These are phyloP conservation scores for Macaria liturata DNA, from an alignment of 2,888 invertebrate genomes.

Conservation along the genomic window DNA sequence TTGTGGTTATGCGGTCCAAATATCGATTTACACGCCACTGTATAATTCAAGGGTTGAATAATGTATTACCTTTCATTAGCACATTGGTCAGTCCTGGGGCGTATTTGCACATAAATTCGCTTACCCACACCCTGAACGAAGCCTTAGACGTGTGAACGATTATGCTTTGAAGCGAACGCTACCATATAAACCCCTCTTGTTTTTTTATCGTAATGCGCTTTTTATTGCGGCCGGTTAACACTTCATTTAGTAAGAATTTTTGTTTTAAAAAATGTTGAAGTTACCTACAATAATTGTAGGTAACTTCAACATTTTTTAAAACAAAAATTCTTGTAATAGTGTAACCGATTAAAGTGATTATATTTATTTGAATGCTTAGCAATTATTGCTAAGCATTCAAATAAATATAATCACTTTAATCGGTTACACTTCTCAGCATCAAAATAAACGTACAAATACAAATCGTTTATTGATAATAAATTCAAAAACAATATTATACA, in stretches of 20 bases:
- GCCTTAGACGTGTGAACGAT: slow-evolving; percentile 70
- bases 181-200: slow-evolving; percentile 53
- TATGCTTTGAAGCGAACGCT: slow-evolving; percentile 63
- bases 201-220: slow-evolving; percentile 46
- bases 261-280: neutral
- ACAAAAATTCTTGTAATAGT: too few relatives aligned
- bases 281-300: too few relatives aligned
- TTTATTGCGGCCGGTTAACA: slow-evolving; percentile 32
- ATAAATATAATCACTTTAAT: too few relatives aligned
- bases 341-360: too few relatives aligned
- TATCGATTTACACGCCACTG: slow-evolving; percentile 82
- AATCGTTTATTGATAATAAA: too few relatives aligned
- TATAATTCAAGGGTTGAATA: slow-evolving; percentile 82
- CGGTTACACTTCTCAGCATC: too few relatives aligned
- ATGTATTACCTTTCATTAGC: slow-evolving; percentile 83
- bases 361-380: too few relatives aligned
- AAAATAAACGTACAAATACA: too few relatives aligned
- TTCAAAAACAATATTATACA: too few relatives aligned
- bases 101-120: slow-evolving; percentile 82
- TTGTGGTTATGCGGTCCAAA: slow-evolving; percentile 78
- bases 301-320: too few relatives aligned
- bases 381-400: too few relatives aligned
- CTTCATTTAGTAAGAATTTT: slow-evolving; percentile 24
- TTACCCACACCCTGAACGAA: slow-evolving; percentile 74
- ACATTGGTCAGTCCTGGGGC: slow-evolving; percentile 77